Conservation (phyloP, 2,797 vertebrate genomes). For the Enteromius argenteus region DNA sequence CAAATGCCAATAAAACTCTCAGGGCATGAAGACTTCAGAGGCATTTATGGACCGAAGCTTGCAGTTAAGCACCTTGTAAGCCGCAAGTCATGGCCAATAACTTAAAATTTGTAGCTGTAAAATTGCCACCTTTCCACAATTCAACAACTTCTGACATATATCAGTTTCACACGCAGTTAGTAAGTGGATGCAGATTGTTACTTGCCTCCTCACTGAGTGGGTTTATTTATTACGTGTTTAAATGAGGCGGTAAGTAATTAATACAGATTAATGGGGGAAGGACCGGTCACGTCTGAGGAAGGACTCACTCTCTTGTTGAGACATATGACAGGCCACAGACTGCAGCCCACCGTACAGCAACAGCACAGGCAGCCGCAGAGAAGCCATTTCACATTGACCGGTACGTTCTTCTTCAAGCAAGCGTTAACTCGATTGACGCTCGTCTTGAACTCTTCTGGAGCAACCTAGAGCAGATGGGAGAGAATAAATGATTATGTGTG, state of each 20-base stretch:
- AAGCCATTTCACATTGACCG: slow-evolving; percentile 97
- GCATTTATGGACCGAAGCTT: slow-evolving; percentile 78
- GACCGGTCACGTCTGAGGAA: slow-evolving; percentile 61
- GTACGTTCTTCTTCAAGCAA: slow-evolving; percentile 95
- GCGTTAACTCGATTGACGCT: slow-evolving; percentile 93
- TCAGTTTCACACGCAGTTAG: slow-evolving; percentile 70
- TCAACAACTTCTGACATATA: slow-evolving; percentile 54
- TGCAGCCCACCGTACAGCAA: slow-evolving; percentile 97
- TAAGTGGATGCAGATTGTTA: slow-evolving; percentile 70
- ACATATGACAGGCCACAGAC: slow-evolving; percentile 98
- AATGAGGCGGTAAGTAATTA: slow-evolving; percentile 69
- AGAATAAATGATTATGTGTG: background rate
- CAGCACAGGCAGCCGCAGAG: slow-evolving; percentile 98
- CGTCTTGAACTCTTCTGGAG: slow-evolving; percentile 98
- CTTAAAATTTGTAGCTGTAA: slow-evolving; percentile 54
- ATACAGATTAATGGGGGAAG: slow-evolving; percentile 63
- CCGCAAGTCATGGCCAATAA: slow-evolving; percentile 75
- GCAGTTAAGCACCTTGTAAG: slow-evolving; percentile 78
- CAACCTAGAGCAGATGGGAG: slow-evolving; percentile 80
- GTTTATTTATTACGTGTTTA: slow-evolving; percentile 64
- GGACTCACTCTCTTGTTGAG: slow-evolving; percentile 97
- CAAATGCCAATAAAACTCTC: slow-evolving; percentile 71
- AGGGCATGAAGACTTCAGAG: slow-evolving; percentile 57
- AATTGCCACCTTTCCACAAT: slow-evolving; percentile 70
- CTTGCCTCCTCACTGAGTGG: slow-evolving; percentile 58